Evolutionary conservation across 1,140 invertebrate species (phyloP).

Genomic region (Leptestheria dahalacensis): DNA sequence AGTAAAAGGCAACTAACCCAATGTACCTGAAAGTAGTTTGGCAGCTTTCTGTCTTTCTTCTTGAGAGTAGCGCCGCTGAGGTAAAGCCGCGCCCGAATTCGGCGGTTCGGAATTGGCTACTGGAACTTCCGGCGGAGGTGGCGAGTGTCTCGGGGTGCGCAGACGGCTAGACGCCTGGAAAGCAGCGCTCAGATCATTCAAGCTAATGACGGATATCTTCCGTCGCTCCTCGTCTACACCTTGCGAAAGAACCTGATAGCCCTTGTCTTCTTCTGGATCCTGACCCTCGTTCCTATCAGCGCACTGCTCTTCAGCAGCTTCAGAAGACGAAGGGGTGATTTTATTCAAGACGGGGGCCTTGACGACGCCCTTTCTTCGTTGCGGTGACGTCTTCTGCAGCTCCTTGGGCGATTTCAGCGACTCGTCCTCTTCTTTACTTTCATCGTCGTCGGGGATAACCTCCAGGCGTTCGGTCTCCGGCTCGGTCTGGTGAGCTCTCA

Average conservation of each 20-base stretch:
- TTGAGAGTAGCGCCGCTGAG: constrained; percentile 15
- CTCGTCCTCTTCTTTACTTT: constrained; percentile 13
- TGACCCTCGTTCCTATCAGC: constrained; percentile 8
- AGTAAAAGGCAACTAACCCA: no score
- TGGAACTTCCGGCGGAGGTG: constrained; percentile 11
- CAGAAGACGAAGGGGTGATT: background rate
- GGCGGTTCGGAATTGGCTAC: constrained; percentile 29
- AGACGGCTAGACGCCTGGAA: constrained; percentile 19
- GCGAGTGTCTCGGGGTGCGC: constrained; percentile 13
- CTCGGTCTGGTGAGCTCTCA: background rate
- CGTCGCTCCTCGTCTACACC: constrained; percentile 20
- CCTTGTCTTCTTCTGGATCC: constrained; percentile 11
- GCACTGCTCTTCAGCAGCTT: constrained; percentile 8
- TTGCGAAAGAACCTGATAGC: constrained; percentile 13
- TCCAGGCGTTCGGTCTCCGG: constrained; percentile 19
- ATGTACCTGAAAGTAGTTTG: constrained; percentile 7
- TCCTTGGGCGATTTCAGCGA: constrained; percentile 1
- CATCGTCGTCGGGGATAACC: constrained; percentile 19
- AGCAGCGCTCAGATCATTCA: constrained; percentile 23
- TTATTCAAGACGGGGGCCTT: background rate
- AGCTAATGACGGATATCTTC: constrained; percentile 23
- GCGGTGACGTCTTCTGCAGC: background rate
- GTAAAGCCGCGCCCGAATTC: background rate
- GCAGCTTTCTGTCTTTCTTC: constrained; percentile 16
- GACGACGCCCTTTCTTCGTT: background rate